Conservation (phyloP, 2,888 invertebrate genomes). For the Hydrotaea diabolus region DNA sequence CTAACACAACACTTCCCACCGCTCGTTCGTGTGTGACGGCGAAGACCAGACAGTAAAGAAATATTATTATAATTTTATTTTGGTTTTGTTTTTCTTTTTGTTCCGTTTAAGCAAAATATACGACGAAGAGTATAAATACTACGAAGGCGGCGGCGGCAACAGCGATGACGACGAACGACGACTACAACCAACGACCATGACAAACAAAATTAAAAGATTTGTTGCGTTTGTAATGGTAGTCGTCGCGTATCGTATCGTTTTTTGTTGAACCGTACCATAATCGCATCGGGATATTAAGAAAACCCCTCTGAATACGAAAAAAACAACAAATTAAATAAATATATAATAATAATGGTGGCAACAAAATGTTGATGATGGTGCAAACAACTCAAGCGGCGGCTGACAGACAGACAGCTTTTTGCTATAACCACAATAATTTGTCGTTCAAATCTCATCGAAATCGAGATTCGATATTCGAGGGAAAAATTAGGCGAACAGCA, state of each 20-base stretch:
- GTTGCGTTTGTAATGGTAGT: constrained; percentile 36
- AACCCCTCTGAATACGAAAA: constrained; percentile 42
- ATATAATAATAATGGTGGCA: constrained; percentile 52
- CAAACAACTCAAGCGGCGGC: constrained; percentile 48
- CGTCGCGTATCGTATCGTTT: constrained; percentile 34
- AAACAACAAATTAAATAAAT: constrained; percentile 47
- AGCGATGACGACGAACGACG: not conserved
- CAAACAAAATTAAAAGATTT: constrained; percentile 55
- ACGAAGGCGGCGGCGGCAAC: constrained; percentile 1
- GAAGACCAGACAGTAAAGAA: constrained; percentile 25
- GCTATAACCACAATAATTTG: constrained; percentile 34
- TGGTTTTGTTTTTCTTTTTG: constrained; percentile 13
- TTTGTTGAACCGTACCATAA: constrained; percentile 48
- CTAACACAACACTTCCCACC: not conserved
- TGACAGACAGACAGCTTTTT: constrained; percentile 2
- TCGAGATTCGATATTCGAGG: constrained; percentile 80
- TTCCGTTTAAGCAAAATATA: constrained; percentile 11
- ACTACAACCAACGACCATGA: constrained; percentile 56
- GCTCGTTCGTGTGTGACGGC: not conserved
- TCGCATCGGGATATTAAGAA: constrained; percentile 64
- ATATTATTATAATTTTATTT: constrained; percentile 38
- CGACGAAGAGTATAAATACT: constrained; percentile 3
- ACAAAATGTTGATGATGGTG: constrained; percentile 64
- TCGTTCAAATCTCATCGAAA: constrained; percentile 77
- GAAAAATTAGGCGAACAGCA: constrained; percentile 78